A percentile compares a stretch with the other conserved stretches of the same genome.
Evolutionary conservation across 2,113 vertebrate genomes (phyloP).

Genomic region (Fregata magnificens): DNA sequence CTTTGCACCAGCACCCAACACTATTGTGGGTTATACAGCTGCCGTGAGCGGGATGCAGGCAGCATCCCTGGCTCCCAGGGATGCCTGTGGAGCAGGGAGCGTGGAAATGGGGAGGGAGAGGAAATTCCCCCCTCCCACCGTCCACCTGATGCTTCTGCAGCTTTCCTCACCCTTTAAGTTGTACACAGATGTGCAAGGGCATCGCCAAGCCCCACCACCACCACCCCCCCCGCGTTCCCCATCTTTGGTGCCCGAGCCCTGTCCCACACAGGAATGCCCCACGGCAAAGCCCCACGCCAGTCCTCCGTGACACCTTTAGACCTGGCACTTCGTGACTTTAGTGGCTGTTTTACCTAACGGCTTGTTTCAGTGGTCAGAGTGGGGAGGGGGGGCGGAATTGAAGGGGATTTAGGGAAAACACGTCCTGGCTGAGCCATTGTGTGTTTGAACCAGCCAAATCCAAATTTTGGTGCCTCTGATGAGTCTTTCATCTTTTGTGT

Average conservation of each 20-base stretch:
- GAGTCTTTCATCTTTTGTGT: neutral
- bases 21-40: accelerated
- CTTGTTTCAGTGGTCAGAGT: neutral
- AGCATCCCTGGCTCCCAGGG: neutral
- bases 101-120: neutral
- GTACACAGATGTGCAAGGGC: accelerated
- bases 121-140: neutral
- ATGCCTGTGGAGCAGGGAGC: accelerated
- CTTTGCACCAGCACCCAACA: neutral
- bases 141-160: neutral
- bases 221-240: neutral
- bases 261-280: accelerated
- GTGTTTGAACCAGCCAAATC: neutral
- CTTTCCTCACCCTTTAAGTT: neutral
- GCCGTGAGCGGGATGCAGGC: accelerated
- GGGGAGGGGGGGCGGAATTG: no score
- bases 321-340: neutral
- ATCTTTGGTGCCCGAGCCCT: neutral
- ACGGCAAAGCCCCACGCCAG: accelerated
- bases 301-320: accelerated
- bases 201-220: no score
- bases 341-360: accelerated
- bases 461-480: neutral
- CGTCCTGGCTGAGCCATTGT: neutral
- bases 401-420: neutral